Evolutionary conservation across 35 echinoderm and acorn worm species (phyloP).

Genomic region (Diadema setosum): DNA sequence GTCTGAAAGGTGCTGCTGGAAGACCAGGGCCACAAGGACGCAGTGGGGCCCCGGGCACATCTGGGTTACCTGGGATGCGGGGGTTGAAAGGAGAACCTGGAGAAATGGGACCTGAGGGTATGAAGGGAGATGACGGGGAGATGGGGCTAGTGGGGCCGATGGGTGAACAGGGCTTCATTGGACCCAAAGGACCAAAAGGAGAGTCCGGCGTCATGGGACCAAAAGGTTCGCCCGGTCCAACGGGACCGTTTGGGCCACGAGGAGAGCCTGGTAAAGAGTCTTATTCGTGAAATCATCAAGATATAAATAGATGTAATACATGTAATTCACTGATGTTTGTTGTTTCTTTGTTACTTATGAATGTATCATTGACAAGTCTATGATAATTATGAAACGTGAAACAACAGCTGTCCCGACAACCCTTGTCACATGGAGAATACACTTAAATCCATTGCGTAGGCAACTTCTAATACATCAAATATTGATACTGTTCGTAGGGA

Average conservation of each 20-base stretch:
- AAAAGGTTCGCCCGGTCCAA: neutral
- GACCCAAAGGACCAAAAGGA: neutral
- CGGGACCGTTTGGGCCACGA: slow-evolving; percentile 1
- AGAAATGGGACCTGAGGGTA: neutral
- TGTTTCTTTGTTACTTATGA: no score
- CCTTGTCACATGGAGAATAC: no score
- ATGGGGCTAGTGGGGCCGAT: slow-evolving; percentile 16
- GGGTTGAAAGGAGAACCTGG: slow-evolving; percentile 2
- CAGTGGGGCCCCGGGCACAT: neutral
- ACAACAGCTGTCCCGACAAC: no score
- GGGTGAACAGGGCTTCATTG: neutral
- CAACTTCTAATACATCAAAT: no score
- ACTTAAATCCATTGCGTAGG: no score
- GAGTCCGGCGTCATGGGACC: neutral
- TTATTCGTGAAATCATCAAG: no score
- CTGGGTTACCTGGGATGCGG: neutral
- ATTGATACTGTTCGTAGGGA: no score
- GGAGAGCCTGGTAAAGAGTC: no score
- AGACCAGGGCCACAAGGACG: neutral
- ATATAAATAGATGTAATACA: no score
- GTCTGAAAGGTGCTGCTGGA: neutral
- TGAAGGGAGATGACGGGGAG: neutral
- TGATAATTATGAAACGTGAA: no score
- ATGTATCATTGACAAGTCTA: no score
- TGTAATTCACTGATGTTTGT: no score